These are phyloP conservation scores for Rhingia campestris DNA, from an alignment of 2,888 invertebrate species.

Conservation along the genomic window DNA sequence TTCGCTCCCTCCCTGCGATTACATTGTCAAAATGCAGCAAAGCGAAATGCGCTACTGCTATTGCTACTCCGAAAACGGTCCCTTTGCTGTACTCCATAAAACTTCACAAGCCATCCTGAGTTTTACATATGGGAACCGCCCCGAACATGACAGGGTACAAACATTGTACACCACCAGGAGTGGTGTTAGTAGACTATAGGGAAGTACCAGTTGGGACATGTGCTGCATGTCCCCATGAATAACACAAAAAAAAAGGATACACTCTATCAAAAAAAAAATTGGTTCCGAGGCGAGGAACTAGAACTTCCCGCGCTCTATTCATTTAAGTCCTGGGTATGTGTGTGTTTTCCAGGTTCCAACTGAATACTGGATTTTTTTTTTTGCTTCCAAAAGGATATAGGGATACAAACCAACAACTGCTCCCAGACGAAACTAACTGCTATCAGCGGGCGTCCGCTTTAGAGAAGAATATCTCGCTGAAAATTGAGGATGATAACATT, in stretches of 20 bases:
- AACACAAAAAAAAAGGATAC: conserved; percentile 9
- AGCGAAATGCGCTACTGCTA: conserved; percentile 31
- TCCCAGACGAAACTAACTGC: conserved; percentile 46
- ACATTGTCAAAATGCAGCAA: conserved; percentile 68
- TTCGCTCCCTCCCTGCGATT: conserved; percentile 39
- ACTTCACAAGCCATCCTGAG: conserved; percentile 30
- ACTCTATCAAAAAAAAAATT: conserved; percentile 2
- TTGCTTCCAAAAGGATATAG: too few relatives aligned
- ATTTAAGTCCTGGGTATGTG: conserved; percentile 59
- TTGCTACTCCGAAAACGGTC: conserved; percentile 29
- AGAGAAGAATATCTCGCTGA: conserved; percentile 35
- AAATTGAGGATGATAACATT: conserved; percentile 59
- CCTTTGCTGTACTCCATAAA: conserved; percentile 35
- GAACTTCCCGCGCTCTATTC: conserved; percentile 27
- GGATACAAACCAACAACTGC: not conserved
- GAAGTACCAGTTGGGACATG: conserved; percentile 28
- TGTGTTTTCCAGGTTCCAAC: conserved; percentile 52
- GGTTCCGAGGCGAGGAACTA: not conserved
- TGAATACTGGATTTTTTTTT: conserved; percentile 12
- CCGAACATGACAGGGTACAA: conserved; percentile 62
- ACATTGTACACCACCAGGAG: conserved; percentile 50
- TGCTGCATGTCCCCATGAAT: not conserved
- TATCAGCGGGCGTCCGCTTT: conserved; percentile 41
- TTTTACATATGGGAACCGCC: conserved; percentile 25
- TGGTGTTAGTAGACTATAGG: conserved; percentile 51